phyloP scores from a whole-genome alignment of 2,797 vertebrate genomes.

The Squalus acanthias region DNA sequence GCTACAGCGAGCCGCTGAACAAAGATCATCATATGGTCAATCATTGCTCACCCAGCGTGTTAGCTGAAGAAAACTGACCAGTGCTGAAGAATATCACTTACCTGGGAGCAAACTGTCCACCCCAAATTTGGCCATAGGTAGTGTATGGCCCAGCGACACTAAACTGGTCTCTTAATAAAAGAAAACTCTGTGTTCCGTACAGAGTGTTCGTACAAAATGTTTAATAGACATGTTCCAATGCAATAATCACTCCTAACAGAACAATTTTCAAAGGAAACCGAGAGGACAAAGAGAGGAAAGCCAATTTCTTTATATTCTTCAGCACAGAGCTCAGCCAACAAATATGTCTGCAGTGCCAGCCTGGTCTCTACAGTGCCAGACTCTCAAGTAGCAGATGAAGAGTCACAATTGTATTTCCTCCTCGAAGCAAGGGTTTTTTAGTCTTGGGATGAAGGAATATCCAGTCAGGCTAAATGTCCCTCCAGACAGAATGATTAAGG shows the following conservation, averaged over 20 bases:
- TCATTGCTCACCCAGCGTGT: neutral
- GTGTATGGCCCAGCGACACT: neutral
- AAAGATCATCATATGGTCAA: neutral
- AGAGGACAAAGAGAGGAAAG: neutral
- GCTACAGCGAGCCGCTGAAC: neutral
- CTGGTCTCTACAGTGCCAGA: neutral
- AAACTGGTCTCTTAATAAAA: neutral
- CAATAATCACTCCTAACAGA: neutral
- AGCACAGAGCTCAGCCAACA: neutral
- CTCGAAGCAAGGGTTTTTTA: neutral
- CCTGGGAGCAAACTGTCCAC: neutral
- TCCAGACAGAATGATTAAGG: neutral
- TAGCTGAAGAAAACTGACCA: neutral
- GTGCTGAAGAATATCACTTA: neutral
- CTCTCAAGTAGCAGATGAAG: neutral
- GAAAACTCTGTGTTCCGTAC: neutral
- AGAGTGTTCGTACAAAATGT: neutral
- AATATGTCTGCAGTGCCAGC: neutral
- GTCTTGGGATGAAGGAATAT: neutral
- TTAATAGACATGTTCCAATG: neutral
- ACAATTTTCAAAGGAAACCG: neutral
- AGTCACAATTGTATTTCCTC: neutral
- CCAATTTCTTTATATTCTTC: slow-evolving; percentile 15
- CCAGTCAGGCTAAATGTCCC: neutral
- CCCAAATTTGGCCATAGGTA: neutral